Evolutionary conservation across 2,888 invertebrate genomes (phyloP).

Genomic region (Tortrix viridana): DNA sequence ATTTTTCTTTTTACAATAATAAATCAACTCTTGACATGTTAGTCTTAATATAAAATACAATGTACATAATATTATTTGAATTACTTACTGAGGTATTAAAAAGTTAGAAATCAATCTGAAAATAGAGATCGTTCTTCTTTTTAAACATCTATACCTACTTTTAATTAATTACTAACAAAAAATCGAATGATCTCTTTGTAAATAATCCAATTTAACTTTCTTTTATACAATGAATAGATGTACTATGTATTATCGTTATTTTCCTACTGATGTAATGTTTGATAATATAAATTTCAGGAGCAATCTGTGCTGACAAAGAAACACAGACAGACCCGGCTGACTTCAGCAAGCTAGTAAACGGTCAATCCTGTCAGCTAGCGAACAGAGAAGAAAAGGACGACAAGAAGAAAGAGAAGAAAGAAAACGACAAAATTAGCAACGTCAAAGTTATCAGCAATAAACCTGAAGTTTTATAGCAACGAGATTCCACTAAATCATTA

Average conservation of each 20-base stretch:
- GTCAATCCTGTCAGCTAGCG: slow-evolving; percentile 56
- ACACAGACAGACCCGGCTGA: slow-evolving; percentile 73
- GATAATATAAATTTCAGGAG: slow-evolving; percentile 52
- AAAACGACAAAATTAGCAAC: slow-evolving; percentile 43
- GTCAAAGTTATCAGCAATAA: slow-evolving; percentile 54
- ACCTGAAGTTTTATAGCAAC: slow-evolving; percentile 73
- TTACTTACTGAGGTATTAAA: too few relatives aligned
- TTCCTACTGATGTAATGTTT: not conserved
- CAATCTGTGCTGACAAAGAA: slow-evolving; percentile 63
- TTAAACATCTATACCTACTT: too few relatives aligned
- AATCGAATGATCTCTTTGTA: too few relatives aligned
- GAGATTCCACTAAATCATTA: slow-evolving; percentile 68
- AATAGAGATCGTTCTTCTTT: too few relatives aligned
- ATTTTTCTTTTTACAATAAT: too few relatives aligned
- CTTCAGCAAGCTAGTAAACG: slow-evolving; percentile 64
- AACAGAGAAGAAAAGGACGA: slow-evolving; percentile 45
- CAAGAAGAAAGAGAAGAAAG: slow-evolving; percentile 46
- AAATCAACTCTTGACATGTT: too few relatives aligned
- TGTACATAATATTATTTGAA: too few relatives aligned
- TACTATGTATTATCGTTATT: not conserved
- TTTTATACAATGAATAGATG: not conserved
- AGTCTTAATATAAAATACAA: too few relatives aligned
- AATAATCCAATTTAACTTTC: too few relatives aligned
- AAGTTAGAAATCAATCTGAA: too few relatives aligned
- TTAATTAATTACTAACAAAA: too few relatives aligned